phyloP scores from a whole-genome alignment of 2,888 invertebrate species.

The Acrobasis suavella region DNA sequence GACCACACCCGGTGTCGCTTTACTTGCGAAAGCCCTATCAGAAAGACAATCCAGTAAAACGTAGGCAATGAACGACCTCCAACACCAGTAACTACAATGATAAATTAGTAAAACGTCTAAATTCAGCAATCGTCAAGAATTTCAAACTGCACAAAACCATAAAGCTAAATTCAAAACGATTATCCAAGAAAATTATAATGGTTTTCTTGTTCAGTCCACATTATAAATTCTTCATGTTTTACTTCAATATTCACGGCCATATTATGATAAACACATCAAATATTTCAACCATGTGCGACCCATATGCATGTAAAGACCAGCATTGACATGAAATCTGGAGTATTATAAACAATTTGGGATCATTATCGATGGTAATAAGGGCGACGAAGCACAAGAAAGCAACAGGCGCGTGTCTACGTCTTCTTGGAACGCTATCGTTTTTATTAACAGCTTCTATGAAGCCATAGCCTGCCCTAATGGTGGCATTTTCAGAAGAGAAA shows the following conservation, averaged over 20 bases:
- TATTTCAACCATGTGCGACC: constrained; percentile 35
- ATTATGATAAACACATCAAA: constrained; percentile 15
- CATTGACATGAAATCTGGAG: constrained; percentile 35
- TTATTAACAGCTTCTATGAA: constrained; percentile 41
- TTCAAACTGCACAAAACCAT: too few species aligned
- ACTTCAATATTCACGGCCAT: background rate
- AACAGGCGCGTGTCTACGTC: constrained; percentile 26
- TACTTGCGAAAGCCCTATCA: too few species aligned
- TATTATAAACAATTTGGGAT: constrained; percentile 52
- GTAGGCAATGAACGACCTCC: too few species aligned
- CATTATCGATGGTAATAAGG: constrained; percentile 46
- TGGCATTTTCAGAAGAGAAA: constrained; percentile 18
- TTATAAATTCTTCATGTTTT: background rate
- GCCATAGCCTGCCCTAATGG: constrained; percentile 18
- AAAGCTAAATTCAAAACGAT: too few species aligned
- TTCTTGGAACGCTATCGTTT: constrained; percentile 43
- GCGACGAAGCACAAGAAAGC: constrained; percentile 37
- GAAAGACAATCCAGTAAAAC: too few species aligned
- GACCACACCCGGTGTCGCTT: too few species aligned
- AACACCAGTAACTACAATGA: too few species aligned
- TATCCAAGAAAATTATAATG: background rate
- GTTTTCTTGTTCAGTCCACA: background rate
- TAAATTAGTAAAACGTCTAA: too few species aligned
- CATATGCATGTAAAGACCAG: constrained; percentile 45
- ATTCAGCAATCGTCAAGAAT: too few species aligned